Evolutionary conservation across 2,888 invertebrate species (phyloP).

Genomic region (Anthophora plumipes): DNA sequence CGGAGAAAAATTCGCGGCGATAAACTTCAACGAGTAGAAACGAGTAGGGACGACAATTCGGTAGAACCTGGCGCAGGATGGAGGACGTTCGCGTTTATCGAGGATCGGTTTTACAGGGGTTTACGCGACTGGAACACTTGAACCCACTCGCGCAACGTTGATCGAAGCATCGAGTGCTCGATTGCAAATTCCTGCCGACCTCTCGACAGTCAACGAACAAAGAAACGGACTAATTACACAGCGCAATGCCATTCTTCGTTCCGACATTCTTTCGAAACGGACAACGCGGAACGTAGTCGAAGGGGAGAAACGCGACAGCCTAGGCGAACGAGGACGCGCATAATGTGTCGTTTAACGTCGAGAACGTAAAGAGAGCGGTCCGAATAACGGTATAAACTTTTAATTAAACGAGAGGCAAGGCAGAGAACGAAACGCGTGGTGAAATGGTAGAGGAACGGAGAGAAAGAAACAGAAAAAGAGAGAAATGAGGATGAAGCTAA

Average conservation of each 20-base stretch:
- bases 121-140: not conserved
- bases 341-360: slow-evolving; percentile 30
- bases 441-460: too few relatives aligned
- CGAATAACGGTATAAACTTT: slow-evolving; percentile 32
- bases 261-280: not conserved
- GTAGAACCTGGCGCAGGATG: not conserved
- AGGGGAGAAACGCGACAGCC: not conserved
- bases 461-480: too few relatives aligned
- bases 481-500: not conserved
- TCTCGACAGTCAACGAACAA: not conserved
- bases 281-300: not conserved
- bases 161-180: slow-evolving; percentile 7
- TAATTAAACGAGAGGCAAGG: slow-evolving; percentile 33
- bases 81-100: not conserved
- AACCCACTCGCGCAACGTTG: not conserved
- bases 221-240: slow-evolving; percentile 5
- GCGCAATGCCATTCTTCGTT: not conserved
- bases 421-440: too few relatives aligned
- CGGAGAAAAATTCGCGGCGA: slow-evolving; percentile 16
- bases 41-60: not conserved
- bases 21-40: slow-evolving; percentile 1
- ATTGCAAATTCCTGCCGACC: slow-evolving; percentile 10
- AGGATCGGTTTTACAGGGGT: slow-evolving; percentile 1
- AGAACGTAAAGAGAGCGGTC: not conserved
- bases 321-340: slow-evolving; percentile 11